A percentile compares a stretch with the other conserved stretches of the same genome.
Conservation (phyloP, 2,888 invertebrate species). For the Dryocosmus kuriphilus region DNA sequence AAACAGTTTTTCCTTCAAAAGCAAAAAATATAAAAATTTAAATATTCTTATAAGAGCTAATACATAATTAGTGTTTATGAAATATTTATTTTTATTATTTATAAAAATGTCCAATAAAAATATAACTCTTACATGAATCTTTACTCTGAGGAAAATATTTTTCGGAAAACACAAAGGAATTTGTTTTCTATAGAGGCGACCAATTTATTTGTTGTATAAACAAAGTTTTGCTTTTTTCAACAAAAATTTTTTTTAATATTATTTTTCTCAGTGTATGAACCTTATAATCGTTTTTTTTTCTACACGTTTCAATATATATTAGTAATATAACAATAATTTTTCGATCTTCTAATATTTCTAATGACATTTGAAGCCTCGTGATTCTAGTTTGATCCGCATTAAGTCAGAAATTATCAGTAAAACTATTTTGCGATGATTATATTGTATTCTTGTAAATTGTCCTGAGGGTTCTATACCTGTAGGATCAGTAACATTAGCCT, state of each 20-base stretch:
- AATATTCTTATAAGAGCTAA: not conserved
- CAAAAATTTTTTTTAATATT: too few relatives aligned
- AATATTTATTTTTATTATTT: not conserved
- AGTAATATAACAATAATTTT: not conserved
- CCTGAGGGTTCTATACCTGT: too few relatives aligned
- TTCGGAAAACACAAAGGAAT: too few relatives aligned
- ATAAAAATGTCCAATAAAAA: too few relatives aligned
- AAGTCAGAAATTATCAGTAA: slow-evolving; percentile 5
- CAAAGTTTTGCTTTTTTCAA: too few relatives aligned
- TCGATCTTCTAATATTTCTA: not conserved
- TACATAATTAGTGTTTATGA: not conserved
- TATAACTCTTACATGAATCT: too few relatives aligned
- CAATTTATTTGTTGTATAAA: too few relatives aligned
- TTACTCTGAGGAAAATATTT: too few relatives aligned
- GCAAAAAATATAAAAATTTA: not conserved
- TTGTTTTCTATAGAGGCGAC: too few relatives aligned
- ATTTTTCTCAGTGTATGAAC: not conserved
- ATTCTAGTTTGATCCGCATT: not conserved
- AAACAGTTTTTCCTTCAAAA: not conserved
- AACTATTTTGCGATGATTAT: not conserved
- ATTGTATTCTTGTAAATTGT: too few relatives aligned
- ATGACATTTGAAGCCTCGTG: not conserved
- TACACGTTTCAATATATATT: not conserved
- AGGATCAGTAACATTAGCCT: too few relatives aligned
- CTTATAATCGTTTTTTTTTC: not conserved